Evolutionary conservation across 2,888 invertebrate genomes (phyloP).

Genomic region (Leptopilina myrica): DNA sequence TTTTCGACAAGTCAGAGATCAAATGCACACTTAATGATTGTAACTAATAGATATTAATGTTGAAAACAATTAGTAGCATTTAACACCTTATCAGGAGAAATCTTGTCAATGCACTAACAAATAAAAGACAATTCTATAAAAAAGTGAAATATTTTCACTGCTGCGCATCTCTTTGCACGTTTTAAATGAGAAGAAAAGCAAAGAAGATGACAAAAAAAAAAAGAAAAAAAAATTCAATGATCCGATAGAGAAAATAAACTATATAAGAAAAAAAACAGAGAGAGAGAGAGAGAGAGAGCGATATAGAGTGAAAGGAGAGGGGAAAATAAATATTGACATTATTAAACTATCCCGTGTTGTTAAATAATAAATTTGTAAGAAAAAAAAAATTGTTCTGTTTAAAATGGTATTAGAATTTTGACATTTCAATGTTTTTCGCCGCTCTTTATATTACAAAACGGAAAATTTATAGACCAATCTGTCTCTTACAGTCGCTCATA

Average conservation of each 20-base stretch:
- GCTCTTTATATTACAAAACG: background rate
- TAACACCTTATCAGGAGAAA: constrained; percentile 57
- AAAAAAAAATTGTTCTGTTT: background rate
- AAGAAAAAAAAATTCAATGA: background rate
- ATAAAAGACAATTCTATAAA: constrained; percentile 52
- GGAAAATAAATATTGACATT: background rate
- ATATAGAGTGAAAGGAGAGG: background rate
- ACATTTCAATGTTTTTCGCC: constrained; percentile 21
- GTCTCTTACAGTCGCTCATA: no score
- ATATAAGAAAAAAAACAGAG: background rate
- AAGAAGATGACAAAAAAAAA: no score
- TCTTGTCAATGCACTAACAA: constrained; percentile 50
- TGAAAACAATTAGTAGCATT: background rate
- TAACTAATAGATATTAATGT: constrained; percentile 40
- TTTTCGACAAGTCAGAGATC: background rate
- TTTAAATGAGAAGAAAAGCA: no score
- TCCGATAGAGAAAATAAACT: background rate
- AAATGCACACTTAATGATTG: background rate
- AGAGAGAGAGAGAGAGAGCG: no score
- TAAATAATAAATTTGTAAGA: background rate
- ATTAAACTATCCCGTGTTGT: background rate
- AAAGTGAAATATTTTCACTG: constrained; percentile 57
- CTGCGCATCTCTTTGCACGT: background rate
- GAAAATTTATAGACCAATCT: background rate
- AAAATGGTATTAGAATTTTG: constrained; percentile 1